Conservation (phyloP, 2,113 vertebrate species). For the Gallinago paraguaiae region DNA sequence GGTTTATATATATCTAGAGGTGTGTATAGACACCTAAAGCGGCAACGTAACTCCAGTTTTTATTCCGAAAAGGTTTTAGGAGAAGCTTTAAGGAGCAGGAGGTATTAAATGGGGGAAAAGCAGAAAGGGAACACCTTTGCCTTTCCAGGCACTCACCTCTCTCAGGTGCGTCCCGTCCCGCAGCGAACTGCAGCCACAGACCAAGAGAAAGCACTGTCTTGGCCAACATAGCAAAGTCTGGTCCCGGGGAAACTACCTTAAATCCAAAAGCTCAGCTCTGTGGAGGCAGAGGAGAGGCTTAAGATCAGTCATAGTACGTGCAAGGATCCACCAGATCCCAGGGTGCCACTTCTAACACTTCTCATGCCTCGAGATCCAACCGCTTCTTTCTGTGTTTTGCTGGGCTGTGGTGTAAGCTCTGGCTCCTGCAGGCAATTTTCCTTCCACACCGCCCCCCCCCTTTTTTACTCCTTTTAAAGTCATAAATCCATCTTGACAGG, state of each 20-base stretch:
- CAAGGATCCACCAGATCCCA: background rate
- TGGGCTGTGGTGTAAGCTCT: background rate
- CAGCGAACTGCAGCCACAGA: conserved; percentile 56
- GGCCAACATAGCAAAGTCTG: conserved; percentile 68
- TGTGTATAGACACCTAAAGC: background rate
- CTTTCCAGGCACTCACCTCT: conserved; percentile 63
- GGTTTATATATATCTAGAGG: background rate
- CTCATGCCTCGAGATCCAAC: background rate
- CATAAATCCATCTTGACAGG: conserved; percentile 56
- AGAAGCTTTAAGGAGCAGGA: background rate
- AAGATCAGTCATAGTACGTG: background rate
- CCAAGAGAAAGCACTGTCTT: conserved; percentile 39
- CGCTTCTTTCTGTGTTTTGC: background rate
- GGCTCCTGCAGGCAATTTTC: background rate
- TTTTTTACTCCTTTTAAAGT: background rate
- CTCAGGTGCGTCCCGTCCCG: conserved; percentile 39
- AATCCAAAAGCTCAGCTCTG: background rate
- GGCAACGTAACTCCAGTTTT: background rate
- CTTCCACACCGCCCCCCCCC: background rate
- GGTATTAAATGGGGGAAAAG: background rate
- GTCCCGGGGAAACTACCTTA: background rate
- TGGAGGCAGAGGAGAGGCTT: background rate
- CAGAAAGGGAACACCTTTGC: fast-evolving
- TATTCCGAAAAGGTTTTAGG: fast-evolving
- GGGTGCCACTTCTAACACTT: background rate